These are phyloP conservation scores for Oryctes rhinoceros DNA, from an alignment of 1,140 invertebrate genomes.

Conservation along the genomic window DNA sequence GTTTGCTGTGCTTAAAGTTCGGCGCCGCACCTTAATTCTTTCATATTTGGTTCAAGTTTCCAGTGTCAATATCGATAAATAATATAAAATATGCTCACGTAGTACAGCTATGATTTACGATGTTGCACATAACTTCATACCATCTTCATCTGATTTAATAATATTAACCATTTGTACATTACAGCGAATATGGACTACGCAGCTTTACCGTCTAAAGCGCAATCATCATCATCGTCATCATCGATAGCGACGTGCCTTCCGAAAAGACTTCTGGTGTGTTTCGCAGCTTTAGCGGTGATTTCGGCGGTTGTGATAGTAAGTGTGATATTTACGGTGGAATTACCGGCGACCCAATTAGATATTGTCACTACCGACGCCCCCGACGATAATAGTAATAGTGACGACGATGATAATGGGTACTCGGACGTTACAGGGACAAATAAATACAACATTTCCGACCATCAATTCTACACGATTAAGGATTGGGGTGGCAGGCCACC, in stretches of 20 bases:
- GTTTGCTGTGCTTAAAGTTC: too few species aligned
- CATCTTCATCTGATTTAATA: background rate
- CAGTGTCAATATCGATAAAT: too few species aligned
- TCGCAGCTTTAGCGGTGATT: background rate
- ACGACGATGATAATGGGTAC: background rate
- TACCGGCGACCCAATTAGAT: background rate
- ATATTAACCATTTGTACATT: background rate
- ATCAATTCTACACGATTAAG: background rate
- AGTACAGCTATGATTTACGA: too few species aligned
- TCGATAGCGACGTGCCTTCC: background rate
- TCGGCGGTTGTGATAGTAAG: background rate
- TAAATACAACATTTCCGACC: constrained; percentile 23
- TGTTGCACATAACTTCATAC: too few species aligned
- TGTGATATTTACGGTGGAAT: background rate
- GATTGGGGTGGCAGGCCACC: constrained; percentile 25
- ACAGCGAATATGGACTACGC: constrained; percentile 9
- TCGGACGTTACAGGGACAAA: background rate
- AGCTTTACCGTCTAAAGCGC: background rate
- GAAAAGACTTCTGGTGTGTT: constrained; percentile 20
- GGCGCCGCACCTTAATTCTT: too few species aligned
- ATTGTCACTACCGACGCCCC: background rate
- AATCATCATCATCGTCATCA: background rate
- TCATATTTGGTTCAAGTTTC: too few species aligned
- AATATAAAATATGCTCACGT: too few species aligned
- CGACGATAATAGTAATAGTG: background rate